Conservation (phyloP, 2,113 vertebrate species). For the Cottus gobio region DNA sequence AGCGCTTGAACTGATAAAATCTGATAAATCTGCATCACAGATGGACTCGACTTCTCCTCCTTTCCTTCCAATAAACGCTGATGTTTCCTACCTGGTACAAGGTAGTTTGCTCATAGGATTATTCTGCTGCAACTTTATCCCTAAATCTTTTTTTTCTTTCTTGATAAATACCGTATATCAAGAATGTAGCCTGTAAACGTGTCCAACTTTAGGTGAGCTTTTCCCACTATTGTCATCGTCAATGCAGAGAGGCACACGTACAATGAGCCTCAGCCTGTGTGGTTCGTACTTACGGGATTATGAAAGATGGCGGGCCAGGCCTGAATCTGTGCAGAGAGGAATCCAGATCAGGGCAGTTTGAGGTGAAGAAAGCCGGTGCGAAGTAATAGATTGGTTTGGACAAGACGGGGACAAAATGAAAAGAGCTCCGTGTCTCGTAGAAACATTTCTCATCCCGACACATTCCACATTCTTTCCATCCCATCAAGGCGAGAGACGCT, state of each 20-base stretch:
- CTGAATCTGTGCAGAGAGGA: neutral
- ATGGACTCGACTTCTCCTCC: neutral
- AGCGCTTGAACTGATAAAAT: too few species aligned
- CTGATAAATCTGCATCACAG: too few species aligned
- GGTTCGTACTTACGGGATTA: too few species aligned
- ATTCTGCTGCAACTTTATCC: too few species aligned
- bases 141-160: too few species aligned
- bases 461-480: neutral
- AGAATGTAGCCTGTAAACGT: neutral
- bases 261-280: neutral
- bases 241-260: neutral
- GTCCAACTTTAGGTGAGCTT: neutral
- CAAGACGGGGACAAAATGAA: conserved; percentile 13
- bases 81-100: neutral
- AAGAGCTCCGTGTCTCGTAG: neutral
- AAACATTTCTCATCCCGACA: neutral
- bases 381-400: conserved; percentile 16
- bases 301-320: too few species aligned
- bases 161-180: too few species aligned
- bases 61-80: neutral
- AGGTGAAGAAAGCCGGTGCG: neutral
- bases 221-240: neutral
- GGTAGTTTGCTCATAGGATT: too few species aligned
- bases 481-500: too few species aligned
- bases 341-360: neutral